Evolutionary conservation across 2,113 vertebrate species (phyloP).

Genomic region (Amia ocellicauda): DNA sequence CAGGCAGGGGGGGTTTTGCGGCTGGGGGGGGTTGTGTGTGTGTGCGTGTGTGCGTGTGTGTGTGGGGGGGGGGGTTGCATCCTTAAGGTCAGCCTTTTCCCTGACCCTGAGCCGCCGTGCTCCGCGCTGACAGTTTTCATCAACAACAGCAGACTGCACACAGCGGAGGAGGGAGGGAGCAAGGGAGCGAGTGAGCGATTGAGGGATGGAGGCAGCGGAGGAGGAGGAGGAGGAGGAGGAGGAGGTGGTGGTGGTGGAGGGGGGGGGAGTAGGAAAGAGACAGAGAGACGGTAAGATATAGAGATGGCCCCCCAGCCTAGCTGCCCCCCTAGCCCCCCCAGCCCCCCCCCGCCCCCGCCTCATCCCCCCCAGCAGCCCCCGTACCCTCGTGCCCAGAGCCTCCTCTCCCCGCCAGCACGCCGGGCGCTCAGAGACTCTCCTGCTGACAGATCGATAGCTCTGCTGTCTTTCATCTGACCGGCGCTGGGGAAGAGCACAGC

Average conservation of each 20-base stretch:
- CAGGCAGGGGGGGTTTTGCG: too few species aligned
- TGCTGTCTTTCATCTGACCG: constrained; percentile 80
- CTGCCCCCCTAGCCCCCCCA: constrained; percentile 16
- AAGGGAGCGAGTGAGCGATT: background rate
- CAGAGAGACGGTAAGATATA: constrained; percentile 46
- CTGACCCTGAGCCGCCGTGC: constrained; percentile 45
- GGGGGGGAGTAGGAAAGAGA: constrained; percentile 44
- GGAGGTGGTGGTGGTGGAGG: constrained; percentile 34
- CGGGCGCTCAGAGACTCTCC: constrained; percentile 51
- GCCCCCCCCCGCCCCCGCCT: constrained; percentile 48
- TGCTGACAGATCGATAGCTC: constrained; percentile 69
- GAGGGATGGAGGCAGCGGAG: background rate
- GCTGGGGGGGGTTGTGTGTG: background rate
- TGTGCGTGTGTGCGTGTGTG: constrained; percentile 12
- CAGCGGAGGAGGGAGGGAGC: background rate
- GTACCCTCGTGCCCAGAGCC: constrained; percentile 51
- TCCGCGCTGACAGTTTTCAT: constrained; percentile 60
- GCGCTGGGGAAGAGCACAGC: constrained; percentile 62
- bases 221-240: constrained; percentile 16
- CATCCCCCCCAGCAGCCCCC: constrained; percentile 61
- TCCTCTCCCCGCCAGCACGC: constrained; percentile 44
- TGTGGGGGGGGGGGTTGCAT: constrained; percentile 20
- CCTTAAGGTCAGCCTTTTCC: constrained; percentile 30
- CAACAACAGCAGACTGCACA: constrained; percentile 51
- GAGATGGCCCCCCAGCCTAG: constrained; percentile 45